Evolutionary conservation across 2,797 vertebrate species (phyloP).

Genomic region (Jordanella pulchra): DNA sequence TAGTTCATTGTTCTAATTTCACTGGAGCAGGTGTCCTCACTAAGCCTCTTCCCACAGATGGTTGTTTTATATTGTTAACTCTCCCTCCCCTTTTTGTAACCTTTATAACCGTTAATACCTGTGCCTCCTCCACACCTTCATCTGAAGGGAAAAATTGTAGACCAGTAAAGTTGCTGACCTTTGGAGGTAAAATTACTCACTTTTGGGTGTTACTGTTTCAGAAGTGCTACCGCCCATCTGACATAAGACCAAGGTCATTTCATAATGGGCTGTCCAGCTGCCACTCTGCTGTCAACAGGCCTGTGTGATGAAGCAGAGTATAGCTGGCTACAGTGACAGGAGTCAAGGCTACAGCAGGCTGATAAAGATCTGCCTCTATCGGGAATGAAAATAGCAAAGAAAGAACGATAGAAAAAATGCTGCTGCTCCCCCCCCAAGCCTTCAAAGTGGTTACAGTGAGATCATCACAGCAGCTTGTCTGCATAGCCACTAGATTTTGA

Average conservation of each 20-base stretch:
- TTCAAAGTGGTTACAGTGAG: constrained; percentile 71
- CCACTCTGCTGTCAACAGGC: constrained; percentile 74
- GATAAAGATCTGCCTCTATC: constrained; percentile 76
- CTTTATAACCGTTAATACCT: constrained; percentile 32
- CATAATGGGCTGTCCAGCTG: constrained; percentile 74
- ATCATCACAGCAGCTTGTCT: constrained; percentile 47
- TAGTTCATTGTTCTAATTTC: constrained; percentile 46
- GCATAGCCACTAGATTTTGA: constrained; percentile 55
- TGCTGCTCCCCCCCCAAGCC: constrained; percentile 63
- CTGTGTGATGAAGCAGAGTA: constrained; percentile 70
- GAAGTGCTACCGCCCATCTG: constrained; percentile 55
- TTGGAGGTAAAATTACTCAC: constrained; percentile 72
- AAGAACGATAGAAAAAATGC: constrained; percentile 61
- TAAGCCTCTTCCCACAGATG: constrained; percentile 14
- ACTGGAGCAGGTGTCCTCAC: constrained; percentile 20
- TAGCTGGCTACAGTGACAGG: constrained; percentile 65
- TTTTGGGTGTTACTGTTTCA: constrained; percentile 74
- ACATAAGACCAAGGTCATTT: constrained; percentile 79
- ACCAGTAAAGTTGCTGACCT: constrained; percentile 74
- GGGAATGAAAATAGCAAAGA: constrained; percentile 64
- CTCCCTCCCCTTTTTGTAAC: constrained; percentile 31
- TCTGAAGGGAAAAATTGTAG: constrained; percentile 43
- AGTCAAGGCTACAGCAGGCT: constrained; percentile 76
- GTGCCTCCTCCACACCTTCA: constrained; percentile 35
- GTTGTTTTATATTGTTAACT: constrained; percentile 1